Conservation (phyloP, 2,113 vertebrate genomes). For the Osmerus eperlanus region DNA sequence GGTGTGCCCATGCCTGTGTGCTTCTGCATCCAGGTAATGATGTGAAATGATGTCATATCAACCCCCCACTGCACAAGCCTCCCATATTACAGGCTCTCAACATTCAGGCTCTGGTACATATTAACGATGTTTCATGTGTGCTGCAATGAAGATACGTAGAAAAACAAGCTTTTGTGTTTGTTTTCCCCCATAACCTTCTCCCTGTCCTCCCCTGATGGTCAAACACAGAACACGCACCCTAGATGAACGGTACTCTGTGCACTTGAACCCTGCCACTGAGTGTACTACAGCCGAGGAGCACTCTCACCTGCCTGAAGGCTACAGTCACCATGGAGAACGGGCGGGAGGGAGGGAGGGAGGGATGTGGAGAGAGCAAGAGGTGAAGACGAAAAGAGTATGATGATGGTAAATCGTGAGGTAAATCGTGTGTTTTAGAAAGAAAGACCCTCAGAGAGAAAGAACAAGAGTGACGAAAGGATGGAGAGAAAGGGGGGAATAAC, state of each 20-base stretch:
- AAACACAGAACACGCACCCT: background rate
- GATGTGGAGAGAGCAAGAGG: background rate
- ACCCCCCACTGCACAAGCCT: too few species aligned
- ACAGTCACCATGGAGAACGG: background rate
- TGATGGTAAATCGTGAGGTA: background rate
- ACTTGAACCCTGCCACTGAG: background rate
- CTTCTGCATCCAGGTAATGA: background rate
- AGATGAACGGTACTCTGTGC: background rate
- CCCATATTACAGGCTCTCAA: too few species aligned
- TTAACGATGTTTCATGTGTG: too few species aligned
- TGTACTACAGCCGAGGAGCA: background rate
- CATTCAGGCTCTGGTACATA: too few species aligned
- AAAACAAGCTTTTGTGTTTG: too few species aligned
- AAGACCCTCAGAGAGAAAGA: background rate
- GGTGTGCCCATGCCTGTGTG: slow-evolving; percentile 12
- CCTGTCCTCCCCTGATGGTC: background rate
- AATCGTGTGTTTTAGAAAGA: background rate
- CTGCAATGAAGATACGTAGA: too few species aligned
- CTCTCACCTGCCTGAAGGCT: background rate
- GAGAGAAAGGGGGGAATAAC: background rate
- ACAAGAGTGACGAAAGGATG: background rate
- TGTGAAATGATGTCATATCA: background rate
- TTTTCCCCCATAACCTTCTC: too few species aligned
- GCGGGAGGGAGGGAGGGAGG: background rate
- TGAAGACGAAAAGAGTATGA: background rate